Base-by-base conservation (phyloP, 2,888 invertebrate genomes). In the Chaetogeoica ovagalla region DNA sequence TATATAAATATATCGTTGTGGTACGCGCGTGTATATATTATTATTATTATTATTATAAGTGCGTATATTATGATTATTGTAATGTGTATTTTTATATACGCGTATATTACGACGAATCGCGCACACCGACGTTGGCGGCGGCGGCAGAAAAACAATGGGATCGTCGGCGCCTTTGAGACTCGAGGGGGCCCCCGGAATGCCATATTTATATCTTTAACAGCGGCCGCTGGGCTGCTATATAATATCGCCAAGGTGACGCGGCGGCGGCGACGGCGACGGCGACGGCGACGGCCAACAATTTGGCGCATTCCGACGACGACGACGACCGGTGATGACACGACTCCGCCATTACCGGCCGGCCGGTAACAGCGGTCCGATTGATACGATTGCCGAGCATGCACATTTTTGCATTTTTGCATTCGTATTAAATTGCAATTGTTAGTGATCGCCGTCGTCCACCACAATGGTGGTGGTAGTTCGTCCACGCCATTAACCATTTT, bases 121-220 rank as follows among this genome's bases (percentile, higher is more conserved):
- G 19, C 62, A 48, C 60, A 30, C 15, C 43, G 72, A 60, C 70
- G 52, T 30, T 30, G 30, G 30, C 30, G 30, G 30, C 30, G 30
- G 30, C 30, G 30, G 30, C 30, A 4, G 30, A 62, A 70, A 79
- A 79, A 79, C 77, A 79, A 79, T 79, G 77, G 77, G 70, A 79
- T 39, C 69, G 77, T 79, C 77, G 77, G 77, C 70, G 77, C 77
- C 77, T 79, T 79, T 79, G 77, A 79, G 77, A 79, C 69, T 63
- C 19, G 75, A 43, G 39, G 75, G 77, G 60, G 70, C 52, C 48
- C 77, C 70, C 70, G 77, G 77, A 79, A 79, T 79, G 77, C 77
- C 77, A 79, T 79, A 79, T 79, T 79, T 79, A 70, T 79, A 70
- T 79, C 62, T 79, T 15, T 55, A 30, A 69, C 59, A 11, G 43